A percentile compares a stretch with the other conserved stretches of the same genome.
Conservation (phyloP, 2,797 vertebrate genomes). For the Carcharodon carcharias region DNA sequence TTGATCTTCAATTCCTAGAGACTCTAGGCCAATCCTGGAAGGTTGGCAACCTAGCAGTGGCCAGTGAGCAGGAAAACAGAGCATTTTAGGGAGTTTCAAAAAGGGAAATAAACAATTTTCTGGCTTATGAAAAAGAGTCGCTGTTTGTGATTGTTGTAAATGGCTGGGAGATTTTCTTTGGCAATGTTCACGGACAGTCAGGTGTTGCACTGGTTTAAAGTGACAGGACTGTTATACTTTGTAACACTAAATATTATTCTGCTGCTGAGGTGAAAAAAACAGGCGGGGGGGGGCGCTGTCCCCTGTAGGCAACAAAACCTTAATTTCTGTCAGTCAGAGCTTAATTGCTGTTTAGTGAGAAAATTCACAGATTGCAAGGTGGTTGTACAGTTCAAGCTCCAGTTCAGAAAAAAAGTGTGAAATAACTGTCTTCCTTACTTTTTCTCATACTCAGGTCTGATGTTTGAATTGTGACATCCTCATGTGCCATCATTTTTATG, state of each 20-base stretch:
- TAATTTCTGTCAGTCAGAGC: not conserved
- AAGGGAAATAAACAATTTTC: not conserved
- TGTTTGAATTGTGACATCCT: not conserved
- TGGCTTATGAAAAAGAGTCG: not conserved
- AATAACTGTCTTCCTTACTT: not conserved
- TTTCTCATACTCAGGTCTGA: not conserved
- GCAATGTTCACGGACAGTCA: not conserved
- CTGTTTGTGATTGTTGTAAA: not conserved
- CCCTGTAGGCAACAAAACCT: not conserved
- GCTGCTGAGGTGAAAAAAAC: not conserved
- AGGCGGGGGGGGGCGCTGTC: not conserved
- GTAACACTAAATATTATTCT: not conserved
- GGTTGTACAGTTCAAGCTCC: not conserved
- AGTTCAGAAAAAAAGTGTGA: not conserved
- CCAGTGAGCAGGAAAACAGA: not conserved
- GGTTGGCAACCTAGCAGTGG: not conserved
- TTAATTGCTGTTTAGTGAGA: not conserved
- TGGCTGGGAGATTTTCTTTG: not conserved
- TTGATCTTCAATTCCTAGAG: no score
- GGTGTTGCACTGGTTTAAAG: not conserved
- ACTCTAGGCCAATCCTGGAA: no score
- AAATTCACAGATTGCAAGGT: not conserved
- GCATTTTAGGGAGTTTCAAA: not conserved
- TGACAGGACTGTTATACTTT: not conserved
- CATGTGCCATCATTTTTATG: not conserved